These are phyloP conservation scores for Diarsia dahlii DNA, from an alignment of 2,888 invertebrate species.

Conservation along the genomic window DNA sequence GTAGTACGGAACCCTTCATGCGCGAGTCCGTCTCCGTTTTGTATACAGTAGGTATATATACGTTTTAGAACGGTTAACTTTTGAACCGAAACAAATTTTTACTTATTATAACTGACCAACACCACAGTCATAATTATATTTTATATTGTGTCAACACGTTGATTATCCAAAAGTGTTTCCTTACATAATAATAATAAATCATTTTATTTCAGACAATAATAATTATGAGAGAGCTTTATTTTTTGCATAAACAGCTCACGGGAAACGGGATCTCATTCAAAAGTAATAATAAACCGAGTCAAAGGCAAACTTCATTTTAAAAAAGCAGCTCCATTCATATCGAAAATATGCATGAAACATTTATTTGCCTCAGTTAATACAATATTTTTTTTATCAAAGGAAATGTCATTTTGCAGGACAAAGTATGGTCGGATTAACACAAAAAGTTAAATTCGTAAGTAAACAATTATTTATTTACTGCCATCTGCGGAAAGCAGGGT, in stretches of 20 bases:
- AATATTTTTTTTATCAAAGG: conserved; percentile 12
- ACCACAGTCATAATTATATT: no score
- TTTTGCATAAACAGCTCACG: background rate
- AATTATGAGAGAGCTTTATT: background rate
- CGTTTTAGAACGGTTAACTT: background rate
- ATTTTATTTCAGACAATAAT: no score
- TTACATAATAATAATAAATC: no score
- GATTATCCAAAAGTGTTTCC: background rate
- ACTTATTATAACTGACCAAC: background rate
- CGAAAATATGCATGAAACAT: conserved; percentile 14
- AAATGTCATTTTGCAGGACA: conserved; percentile 13
- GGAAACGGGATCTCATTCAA: background rate
- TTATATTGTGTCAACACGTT: background rate
- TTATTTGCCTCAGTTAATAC: conserved; percentile 19
- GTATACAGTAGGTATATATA: no score
- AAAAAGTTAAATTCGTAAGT: conserved; percentile 5
- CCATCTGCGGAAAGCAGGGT: background rate
- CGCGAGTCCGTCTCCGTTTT: no score
- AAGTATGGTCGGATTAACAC: conserved; percentile 6
- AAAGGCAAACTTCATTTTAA: conserved; percentile 4
- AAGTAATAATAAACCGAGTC: background rate
- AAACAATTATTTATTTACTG: conserved; percentile 24
- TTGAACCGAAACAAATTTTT: background rate
- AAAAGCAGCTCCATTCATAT: conserved; percentile 12
- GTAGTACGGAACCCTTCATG: no score